A percentile compares a stretch with the other conserved stretches of the same genome.
Evolutionary conservation across 2,113 vertebrate genomes (phyloP).

Genomic region (Andinoacara biseriatus): DNA sequence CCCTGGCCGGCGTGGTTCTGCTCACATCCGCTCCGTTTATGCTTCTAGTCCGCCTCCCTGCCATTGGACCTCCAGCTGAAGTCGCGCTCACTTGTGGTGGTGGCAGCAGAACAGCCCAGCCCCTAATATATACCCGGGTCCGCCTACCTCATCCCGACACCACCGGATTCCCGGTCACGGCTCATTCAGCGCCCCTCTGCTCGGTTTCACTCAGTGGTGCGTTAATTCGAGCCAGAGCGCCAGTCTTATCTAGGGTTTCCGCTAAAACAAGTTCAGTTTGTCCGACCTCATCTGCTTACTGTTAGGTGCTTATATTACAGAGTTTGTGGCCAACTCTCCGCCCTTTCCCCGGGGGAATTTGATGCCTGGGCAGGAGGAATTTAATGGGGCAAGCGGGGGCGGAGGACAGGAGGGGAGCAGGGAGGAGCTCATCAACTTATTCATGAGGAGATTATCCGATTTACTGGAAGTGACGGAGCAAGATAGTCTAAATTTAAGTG

Average conservation of each 20-base stretch:
- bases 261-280: slow-evolving; percentile 13
- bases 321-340: slow-evolving; percentile 49
- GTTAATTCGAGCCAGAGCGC: neutral
- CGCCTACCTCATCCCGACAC: slow-evolving; percentile 7
- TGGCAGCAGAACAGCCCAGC: neutral
- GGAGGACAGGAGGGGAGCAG: slow-evolving; percentile 14
- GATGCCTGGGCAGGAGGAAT: slow-evolving; percentile 61
- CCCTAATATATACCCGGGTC: neutral
- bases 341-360: slow-evolving; percentile 61
- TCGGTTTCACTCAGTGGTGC: neutral
- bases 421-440: slow-evolving; percentile 39
- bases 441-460: slow-evolving; percentile 48
- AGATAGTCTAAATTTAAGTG: slow-evolving; percentile 4
- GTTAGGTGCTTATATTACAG: slow-evolving; percentile 31
- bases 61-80: slow-evolving; percentile 52
- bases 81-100: neutral
- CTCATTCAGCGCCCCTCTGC: neutral
- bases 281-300: neutral
- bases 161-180: slow-evolving; percentile 4
- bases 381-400: slow-evolving; percentile 43
- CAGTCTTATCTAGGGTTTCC: slow-evolving; percentile 2
- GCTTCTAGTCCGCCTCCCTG: slow-evolving; percentile 47
- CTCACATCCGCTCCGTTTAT: slow-evolving; percentile 33
- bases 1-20: slow-evolving; percentile 21
- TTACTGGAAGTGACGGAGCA: slow-evolving; percentile 37